phyloP scores from a whole-genome alignment of 2,888 invertebrate species.

The Heteropelma amictum region DNA sequence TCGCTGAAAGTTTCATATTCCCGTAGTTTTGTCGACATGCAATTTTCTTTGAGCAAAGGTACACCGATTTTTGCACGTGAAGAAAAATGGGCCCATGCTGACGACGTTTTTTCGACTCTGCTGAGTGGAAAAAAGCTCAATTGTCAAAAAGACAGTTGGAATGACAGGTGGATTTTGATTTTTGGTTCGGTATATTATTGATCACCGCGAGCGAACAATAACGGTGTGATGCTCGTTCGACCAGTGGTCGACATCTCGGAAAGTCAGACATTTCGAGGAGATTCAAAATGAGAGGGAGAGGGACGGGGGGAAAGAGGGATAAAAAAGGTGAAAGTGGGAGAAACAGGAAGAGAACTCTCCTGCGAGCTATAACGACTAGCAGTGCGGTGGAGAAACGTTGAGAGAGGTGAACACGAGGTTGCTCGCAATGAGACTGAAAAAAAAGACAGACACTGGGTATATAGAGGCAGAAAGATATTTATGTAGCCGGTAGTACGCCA shows the following conservation, averaged over 20 bases:
- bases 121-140: neutral
- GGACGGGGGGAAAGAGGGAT: too few species aligned
- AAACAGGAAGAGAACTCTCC: slow-evolving; percentile 27
- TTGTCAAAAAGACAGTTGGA: neutral
- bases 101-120: neutral
- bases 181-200: slow-evolving; percentile 30
- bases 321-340: neutral
- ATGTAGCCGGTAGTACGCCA: slow-evolving; percentile 49
- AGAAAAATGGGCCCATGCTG: too few species aligned
- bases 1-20: too few species aligned
- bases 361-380: slow-evolving; percentile 42
- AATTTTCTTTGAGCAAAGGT: too few species aligned
- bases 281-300: slow-evolving; percentile 16
- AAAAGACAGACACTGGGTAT: slow-evolving; percentile 22
- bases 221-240: slow-evolving; percentile 30
- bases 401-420: slow-evolving; percentile 34
- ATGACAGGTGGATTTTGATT: slow-evolving; percentile 5
- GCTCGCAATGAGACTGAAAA: slow-evolving; percentile 21
- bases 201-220: slow-evolving; percentile 39
- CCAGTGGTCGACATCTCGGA: slow-evolving; percentile 47
- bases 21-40: too few species aligned
- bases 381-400: slow-evolving; percentile 28
- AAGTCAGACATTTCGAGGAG: slow-evolving; percentile 35
- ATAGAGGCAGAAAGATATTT: slow-evolving; percentile 44
- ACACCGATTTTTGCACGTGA: too few species aligned